Conservation (phyloP, 2,113 vertebrate genomes). For the Erinaceus europaeus region DNA sequence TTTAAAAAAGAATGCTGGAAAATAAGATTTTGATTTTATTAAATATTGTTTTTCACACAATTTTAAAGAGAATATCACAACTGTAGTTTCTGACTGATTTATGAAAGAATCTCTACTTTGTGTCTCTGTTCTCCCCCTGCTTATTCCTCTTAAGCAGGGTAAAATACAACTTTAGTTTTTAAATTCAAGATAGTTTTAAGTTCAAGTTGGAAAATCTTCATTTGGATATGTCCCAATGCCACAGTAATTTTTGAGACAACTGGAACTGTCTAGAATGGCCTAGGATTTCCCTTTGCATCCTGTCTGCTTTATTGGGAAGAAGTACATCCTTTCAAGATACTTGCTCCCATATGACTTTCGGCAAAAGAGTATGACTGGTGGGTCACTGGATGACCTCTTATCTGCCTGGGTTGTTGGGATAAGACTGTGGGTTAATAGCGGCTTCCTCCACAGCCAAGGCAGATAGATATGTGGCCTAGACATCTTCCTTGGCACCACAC, state of each 20-base stretch:
- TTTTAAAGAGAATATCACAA: not conserved
- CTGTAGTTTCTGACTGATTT: not conserved
- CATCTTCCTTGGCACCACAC: constrained; percentile 55
- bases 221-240: not conserved
- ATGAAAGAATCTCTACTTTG: not conserved
- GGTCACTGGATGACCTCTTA: constrained; percentile 5
- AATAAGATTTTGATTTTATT: constrained; percentile 19
- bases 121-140: not conserved
- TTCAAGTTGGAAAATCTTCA: not conserved
- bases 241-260: not conserved
- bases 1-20: not conserved
- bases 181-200: constrained; percentile 12
- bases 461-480: not conserved
- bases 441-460: constrained; percentile 54
- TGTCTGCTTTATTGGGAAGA: not conserved
- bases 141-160: not conserved
- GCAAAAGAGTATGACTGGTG: constrained; percentile 51
- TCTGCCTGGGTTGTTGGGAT: constrained; percentile 54
- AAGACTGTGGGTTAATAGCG: not conserved
- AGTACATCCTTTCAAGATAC: not conserved
- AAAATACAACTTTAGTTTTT: not conserved
- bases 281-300: not conserved
- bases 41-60: not conserved
- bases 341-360: constrained; percentile 9
- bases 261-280: not conserved